Evolutionary conservation across 2,888 invertebrate species (phyloP).

Genomic region (Drosophila borborema): DNA sequence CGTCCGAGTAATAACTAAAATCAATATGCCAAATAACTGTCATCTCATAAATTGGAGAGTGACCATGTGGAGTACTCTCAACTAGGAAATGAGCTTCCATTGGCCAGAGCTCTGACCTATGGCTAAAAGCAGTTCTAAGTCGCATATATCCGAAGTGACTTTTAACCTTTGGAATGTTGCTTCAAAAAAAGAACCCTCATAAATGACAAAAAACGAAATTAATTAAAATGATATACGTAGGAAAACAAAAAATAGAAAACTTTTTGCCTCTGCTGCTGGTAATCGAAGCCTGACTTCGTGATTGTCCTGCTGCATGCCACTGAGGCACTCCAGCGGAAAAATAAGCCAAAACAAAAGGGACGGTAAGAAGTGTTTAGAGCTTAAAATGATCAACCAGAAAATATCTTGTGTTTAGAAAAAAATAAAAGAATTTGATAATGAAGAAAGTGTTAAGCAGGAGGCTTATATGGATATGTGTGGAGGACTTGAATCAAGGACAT

Average conservation of each 20-base stretch:
- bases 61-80: background rate
- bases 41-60: background rate
- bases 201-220: conserved; percentile 16
- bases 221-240: conserved; percentile 15
- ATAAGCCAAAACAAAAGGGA: conserved; percentile 4
- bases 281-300: conserved; percentile 8
- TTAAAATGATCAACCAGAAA: background rate
- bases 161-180: background rate
- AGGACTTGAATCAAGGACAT: background rate
- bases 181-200: background rate
- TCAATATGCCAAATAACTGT: background rate
- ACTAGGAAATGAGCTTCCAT: background rate
- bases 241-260: conserved; percentile 6
- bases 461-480: background rate
- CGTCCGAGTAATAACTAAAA: background rate
- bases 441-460: background rate
- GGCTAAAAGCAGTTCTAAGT: background rate
- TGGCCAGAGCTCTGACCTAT: background rate
- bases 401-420: background rate
- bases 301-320: conserved; percentile 4
- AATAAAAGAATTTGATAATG: background rate
- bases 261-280: background rate
- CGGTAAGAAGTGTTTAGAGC: background rate
- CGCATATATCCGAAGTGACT: background rate
- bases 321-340: conserved; percentile 2